Percentiles rank a stretch among this genome's conserved stretches.
phyloP scores from a whole-genome alignment of 1,140 invertebrate species.

The Triops longicaudatus region DNA sequence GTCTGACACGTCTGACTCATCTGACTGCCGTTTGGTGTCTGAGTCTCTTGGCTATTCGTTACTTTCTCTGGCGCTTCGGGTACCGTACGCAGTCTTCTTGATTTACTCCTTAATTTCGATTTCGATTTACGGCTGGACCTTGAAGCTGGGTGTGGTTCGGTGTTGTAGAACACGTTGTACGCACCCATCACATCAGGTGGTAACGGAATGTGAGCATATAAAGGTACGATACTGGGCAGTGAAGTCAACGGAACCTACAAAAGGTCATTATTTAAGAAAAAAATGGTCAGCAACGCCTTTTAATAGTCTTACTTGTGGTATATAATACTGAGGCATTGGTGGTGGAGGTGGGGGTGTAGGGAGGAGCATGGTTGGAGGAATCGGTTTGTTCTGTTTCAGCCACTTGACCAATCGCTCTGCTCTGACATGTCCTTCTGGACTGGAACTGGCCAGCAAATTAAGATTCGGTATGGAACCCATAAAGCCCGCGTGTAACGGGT shows the following conservation, averaged over 20 bases:
- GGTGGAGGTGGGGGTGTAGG: not conserved
- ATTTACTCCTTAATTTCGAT: not conserved
- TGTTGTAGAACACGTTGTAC: not conserved
- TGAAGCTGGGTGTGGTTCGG: not conserved
- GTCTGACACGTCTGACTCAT: not conserved
- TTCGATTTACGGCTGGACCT: not conserved
- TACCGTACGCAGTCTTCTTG: not conserved
- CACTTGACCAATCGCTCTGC: slow-evolving; percentile 32
- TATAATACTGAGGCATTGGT: not conserved
- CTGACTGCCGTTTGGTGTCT: not conserved
- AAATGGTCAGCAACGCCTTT: not conserved
- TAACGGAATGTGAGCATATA: slow-evolving; percentile 22
- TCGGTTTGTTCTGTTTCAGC: slow-evolving; percentile 29
- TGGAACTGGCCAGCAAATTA: slow-evolving; percentile 28
- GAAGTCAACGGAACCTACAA: not conserved
- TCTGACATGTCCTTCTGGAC: slow-evolving; percentile 30
- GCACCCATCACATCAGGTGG: slow-evolving; percentile 16
- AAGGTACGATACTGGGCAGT: slow-evolving; percentile 10
- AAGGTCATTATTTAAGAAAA: not conserved
- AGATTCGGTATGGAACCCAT: slow-evolving; percentile 25
- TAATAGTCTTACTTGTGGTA: not conserved
- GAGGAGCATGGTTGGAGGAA: not conserved
- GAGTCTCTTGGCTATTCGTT: slow-evolving; percentile 6
- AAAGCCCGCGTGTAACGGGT: not conserved
- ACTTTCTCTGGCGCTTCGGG: not conserved